phyloP scores from a whole-genome alignment of 2,888 invertebrate species.

The Teinopalpus imperialis region DNA sequence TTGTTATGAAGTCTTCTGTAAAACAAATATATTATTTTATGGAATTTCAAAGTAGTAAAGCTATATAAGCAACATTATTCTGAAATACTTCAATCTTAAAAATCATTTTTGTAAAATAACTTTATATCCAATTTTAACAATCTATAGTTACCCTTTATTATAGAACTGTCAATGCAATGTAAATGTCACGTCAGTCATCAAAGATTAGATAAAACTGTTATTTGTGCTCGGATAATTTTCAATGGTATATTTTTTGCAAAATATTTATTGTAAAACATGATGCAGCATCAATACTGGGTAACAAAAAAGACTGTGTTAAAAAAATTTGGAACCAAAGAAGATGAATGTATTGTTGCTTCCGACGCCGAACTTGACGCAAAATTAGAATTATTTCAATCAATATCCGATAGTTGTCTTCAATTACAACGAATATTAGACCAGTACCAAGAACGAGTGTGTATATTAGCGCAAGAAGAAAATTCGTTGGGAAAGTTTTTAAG shows the following conservation, averaged over 20 bases:
- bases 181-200: slow-evolving; percentile 15
- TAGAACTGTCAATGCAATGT: slow-evolving; percentile 2
- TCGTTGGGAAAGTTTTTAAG: slow-evolving; percentile 96
- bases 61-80: too few species aligned
- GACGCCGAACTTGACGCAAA: slow-evolving; percentile 98
- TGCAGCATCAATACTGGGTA: slow-evolving; percentile 99
- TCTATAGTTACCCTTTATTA: not conserved
- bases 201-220: slow-evolving; percentile 17
- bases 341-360: slow-evolving; percentile 97
- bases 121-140: too few species aligned
- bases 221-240: not conserved
- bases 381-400: slow-evolving; percentile 94
- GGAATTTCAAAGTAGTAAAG: too few species aligned
- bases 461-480: slow-evolving; percentile 97
- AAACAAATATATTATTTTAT: too few species aligned
- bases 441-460: slow-evolving; percentile 96
- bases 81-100: too few species aligned
- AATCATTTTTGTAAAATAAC: too few species aligned
- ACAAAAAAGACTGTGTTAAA: slow-evolving; percentile 97
- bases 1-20: too few species aligned
- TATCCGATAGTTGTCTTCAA: slow-evolving; percentile 93
- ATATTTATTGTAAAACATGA: slow-evolving; percentile 51
- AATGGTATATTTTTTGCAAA: slow-evolving; percentile 1
- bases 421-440: slow-evolving; percentile 94
- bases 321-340: slow-evolving; percentile 97